A percentile compares a stretch with the other conserved stretches of the same genome.
Conservation (phyloP, 2,888 invertebrate species). For the Schizotus pectinicornis region DNA sequence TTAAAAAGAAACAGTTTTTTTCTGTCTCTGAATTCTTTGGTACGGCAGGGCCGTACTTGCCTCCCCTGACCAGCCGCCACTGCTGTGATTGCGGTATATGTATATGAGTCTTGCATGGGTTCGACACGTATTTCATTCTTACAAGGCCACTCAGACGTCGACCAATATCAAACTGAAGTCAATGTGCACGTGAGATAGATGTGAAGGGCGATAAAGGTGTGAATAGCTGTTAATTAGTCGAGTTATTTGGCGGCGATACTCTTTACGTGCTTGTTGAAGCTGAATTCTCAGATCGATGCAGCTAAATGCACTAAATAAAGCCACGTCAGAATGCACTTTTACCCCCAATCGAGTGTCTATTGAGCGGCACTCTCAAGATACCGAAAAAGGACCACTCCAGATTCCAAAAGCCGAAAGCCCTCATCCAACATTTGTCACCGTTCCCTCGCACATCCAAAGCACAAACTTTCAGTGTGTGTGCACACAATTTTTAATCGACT, state of each 20-base stretch:
- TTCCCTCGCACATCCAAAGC: conserved; percentile 12
- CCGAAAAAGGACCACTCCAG: conserved; percentile 10
- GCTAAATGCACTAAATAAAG: conserved; percentile 26
- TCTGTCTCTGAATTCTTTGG: too few relatives aligned
- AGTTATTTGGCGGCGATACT: conserved; percentile 26
- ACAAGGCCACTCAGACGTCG: conserved; percentile 22
- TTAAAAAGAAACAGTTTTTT: too few relatives aligned
- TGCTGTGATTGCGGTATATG: too few relatives aligned
- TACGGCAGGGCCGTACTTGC: too few relatives aligned
- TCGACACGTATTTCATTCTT: conserved; percentile 28
- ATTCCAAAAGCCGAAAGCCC: conserved; percentile 14
- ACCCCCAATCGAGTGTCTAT: conserved; percentile 22
- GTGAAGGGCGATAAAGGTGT: conserved; percentile 30
- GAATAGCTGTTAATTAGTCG: conserved; percentile 31
- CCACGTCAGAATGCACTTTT: conserved; percentile 23
- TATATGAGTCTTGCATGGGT: conserved; percentile 20
- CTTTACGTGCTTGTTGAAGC: conserved; percentile 23
- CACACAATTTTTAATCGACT: too few relatives aligned
- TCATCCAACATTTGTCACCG: conserved; percentile 23
- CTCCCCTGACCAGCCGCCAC: too few relatives aligned
- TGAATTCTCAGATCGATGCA: conserved; percentile 23
- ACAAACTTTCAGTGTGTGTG: too few relatives aligned
- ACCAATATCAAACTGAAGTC: conserved; percentile 23
- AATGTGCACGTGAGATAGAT: conserved; percentile 30
- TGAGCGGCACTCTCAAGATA: conserved; percentile 20